Conservation (phyloP, 2,113 vertebrate genomes). For the Micronycteris hirsuta region DNA sequence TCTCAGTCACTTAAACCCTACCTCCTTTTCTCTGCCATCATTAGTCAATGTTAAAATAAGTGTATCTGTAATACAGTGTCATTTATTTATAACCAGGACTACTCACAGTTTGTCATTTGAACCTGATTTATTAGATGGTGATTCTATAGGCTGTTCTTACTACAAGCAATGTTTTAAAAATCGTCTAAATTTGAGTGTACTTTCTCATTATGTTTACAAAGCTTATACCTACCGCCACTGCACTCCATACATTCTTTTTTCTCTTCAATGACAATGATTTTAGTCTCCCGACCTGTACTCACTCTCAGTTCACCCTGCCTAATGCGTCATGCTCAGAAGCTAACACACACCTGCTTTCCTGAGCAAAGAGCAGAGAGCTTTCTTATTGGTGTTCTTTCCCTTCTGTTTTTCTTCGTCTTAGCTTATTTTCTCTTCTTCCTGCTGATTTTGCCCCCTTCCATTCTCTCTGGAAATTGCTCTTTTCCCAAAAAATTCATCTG, state of each 20-base stretch:
- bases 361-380: neutral
- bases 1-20: neutral
- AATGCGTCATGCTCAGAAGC: neutral
- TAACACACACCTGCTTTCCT: neutral
- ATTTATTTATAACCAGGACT: slow-evolving; percentile 4
- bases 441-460: neutral
- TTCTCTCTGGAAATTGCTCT: neutral
- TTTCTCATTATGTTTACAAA: neutral
- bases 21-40: neutral
- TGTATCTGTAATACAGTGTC: neutral
- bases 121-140: neutral
- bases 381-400: neutral
- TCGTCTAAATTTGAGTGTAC: neutral
- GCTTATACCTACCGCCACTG: neutral
- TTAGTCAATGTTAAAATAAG: neutral
- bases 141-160: neutral
- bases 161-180: slow-evolving; percentile 7
- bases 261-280: neutral
- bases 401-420: neutral
- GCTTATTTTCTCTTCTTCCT: neutral
- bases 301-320: neutral
- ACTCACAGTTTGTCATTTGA: neutral
- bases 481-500: neutral
- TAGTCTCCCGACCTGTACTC: neutral
- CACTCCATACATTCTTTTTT: neutral